Base-by-base conservation (phyloP, 1,140 invertebrate genomes). In the Nomia melanderi region DNA sequence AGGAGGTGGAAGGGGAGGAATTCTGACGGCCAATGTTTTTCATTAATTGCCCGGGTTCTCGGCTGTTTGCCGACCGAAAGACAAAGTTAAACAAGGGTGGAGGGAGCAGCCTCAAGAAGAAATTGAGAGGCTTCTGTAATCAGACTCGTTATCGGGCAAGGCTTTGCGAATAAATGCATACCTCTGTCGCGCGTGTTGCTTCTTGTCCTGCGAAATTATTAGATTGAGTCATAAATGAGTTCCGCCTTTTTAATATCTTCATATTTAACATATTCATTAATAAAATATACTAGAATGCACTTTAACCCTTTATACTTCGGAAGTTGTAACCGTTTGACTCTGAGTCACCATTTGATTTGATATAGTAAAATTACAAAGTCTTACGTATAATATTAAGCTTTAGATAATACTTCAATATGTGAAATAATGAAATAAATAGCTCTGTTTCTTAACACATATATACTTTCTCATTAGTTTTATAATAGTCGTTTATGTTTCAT, bases 11-110 rank as follows among this genome's bases (percentile, higher is more conserved):
- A 54, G 53, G 14, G 63, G 62, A 41, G 29, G 25, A 23, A 41
- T 77, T 31, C 33, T 53, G 65, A 29, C 41, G 54, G 67, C 29
- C 56, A 67, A 79, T 79, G 82, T 83, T 84, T 84, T 83, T 84
- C 82, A 83, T 84, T 84, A 84, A 84, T 84, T 84, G 82, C 65
- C 71, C 63, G 53, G 60, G 27, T 33, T 72, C 56, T 17, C 41
- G 71, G 76, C 76, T 67, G 82, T 84, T 83, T 80, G 72, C 44
- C 72, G 54, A 81, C 69, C 77, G 64, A 74, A 84, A 81, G 78
- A 84, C 72, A 78, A 83, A 83, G 83, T 83, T 74, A 83, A 83
- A 83, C 82, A 83, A 62, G 74, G 69, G 36, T 12, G 8, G n/a
- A n/a, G 36, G 36, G 71, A 54, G 65, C 62, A 56, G 41, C 54